A percentile compares a stretch with the other conserved stretches of the same genome.
Conservation (phyloP, 2,797 vertebrate genomes). For the Cephalopachus bancanus region DNA sequence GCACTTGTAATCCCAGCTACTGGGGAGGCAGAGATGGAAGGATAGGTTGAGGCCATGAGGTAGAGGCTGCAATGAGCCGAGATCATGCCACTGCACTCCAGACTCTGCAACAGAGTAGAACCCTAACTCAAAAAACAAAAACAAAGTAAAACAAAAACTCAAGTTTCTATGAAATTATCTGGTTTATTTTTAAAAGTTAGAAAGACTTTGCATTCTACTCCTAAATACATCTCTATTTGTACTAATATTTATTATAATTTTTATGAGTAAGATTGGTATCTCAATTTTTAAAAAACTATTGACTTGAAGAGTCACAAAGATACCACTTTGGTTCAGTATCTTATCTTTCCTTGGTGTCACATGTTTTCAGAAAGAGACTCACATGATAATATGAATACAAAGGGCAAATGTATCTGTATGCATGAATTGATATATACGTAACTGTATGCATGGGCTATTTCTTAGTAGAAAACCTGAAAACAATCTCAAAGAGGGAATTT, state of each 20-base stretch:
- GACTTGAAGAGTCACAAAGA: neutral
- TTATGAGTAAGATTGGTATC: neutral
- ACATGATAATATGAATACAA: neutral
- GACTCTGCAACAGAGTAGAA: too few species aligned
- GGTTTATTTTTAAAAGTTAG: neutral
- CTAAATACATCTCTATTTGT: neutral
- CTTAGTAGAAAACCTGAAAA: neutral
- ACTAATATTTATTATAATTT: neutral
- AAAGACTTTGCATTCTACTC: neutral
- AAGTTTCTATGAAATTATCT: neutral
- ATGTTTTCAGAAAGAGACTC: neutral
- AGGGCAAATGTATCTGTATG: neutral
- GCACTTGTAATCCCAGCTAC: too few species aligned
- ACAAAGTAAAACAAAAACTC: neutral
- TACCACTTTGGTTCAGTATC: neutral
- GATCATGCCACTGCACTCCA: too few species aligned
- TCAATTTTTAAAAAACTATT: conserved; percentile 23
- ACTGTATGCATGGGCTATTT: neutral
- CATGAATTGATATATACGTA: neutral
- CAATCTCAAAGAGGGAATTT: neutral
- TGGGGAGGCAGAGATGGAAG: too few species aligned
- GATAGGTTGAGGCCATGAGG: too few species aligned
- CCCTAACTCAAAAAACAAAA: too few species aligned
- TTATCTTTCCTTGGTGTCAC: neutral
- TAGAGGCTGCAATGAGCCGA: too few species aligned